phyloP scores from a whole-genome alignment of 2,113 vertebrate genomes.

The Sapayoa aenigma region DNA sequence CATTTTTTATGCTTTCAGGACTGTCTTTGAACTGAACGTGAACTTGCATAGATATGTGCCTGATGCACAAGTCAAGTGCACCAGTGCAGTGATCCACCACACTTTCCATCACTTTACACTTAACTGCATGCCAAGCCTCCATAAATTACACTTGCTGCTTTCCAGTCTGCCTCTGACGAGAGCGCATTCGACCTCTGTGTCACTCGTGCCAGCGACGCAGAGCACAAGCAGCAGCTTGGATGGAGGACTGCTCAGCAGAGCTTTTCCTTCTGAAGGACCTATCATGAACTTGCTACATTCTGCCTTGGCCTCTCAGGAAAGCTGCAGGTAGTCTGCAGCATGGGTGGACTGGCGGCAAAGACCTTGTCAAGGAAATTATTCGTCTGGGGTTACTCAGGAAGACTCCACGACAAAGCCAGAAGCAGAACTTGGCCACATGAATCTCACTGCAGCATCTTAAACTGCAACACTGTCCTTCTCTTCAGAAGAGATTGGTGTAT shows the following conservation, averaged over 20 bases:
- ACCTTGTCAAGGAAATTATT: not conserved
- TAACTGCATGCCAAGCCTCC: constrained; percentile 44
- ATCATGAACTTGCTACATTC: not conserved
- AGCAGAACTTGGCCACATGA: not conserved
- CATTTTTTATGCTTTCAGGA: constrained; percentile 51
- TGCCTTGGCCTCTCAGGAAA: not conserved
- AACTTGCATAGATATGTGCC: constrained; percentile 44
- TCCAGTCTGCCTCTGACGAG: constrained; percentile 14
- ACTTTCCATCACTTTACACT: constrained; percentile 67
- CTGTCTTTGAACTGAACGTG: constrained; percentile 44
- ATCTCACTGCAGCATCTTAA: not conserved
- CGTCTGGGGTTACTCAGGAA: not conserved
- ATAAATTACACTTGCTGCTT: constrained; percentile 65
- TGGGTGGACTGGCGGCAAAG: too few species aligned
- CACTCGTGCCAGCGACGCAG: not conserved
- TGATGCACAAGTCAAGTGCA: constrained; percentile 61
- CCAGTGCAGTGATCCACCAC: constrained; percentile 59
- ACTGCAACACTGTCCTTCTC: not conserved
- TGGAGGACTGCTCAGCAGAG: not conserved
- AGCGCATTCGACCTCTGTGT: not conserved
- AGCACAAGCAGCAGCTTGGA: not conserved
- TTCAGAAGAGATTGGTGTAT: not conserved
- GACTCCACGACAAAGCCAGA: not conserved
- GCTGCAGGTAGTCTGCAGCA: not conserved
- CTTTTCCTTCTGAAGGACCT: not conserved